phyloP scores from a whole-genome alignment of 2,888 invertebrate species.

The Aproaerema taeniolella region DNA sequence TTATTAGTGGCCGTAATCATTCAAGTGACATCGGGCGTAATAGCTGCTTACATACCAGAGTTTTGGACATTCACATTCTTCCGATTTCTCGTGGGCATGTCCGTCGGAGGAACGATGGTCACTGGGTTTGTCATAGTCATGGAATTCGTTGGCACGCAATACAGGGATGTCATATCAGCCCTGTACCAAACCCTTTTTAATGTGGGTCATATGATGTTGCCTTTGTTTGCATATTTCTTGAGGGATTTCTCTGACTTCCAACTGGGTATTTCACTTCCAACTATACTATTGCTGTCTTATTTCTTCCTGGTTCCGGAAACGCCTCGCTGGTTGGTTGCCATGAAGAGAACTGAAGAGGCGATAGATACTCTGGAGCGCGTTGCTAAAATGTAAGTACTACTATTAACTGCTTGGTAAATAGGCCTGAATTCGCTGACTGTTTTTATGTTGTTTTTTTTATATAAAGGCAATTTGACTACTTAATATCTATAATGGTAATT shows the following conservation, averaged over 20 bases:
- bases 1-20: conserved; percentile 83
- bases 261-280: conserved; percentile 80
- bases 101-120: conserved; percentile 91
- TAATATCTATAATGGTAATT: too few species aligned
- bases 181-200: conserved; percentile 84
- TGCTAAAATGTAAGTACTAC: conserved; percentile 70
- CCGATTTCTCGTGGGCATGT: conserved; percentile 83
- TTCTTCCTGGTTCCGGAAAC: conserved; percentile 86
- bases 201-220: conserved; percentile 80
- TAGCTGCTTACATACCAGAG: conserved; percentile 81
- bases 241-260: conserved; percentile 82
- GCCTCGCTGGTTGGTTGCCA: conserved; percentile 87
- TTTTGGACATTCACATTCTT: conserved; percentile 79
- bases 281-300: conserved; percentile 77
- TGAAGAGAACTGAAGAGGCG: conserved; percentile 82
- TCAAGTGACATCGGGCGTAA: conserved; percentile 82
- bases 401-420: background rate
- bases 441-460: too few species aligned
- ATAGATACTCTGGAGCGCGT: conserved; percentile 80
- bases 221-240: conserved; percentile 79
- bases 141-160: conserved; percentile 80
- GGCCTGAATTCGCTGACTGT: too few species aligned
- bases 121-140: conserved; percentile 77
- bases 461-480: too few species aligned
- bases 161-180: conserved; percentile 77